Conservation (phyloP, 1,140 invertebrate genomes). For the Drosophila mojavensis region DNA sequence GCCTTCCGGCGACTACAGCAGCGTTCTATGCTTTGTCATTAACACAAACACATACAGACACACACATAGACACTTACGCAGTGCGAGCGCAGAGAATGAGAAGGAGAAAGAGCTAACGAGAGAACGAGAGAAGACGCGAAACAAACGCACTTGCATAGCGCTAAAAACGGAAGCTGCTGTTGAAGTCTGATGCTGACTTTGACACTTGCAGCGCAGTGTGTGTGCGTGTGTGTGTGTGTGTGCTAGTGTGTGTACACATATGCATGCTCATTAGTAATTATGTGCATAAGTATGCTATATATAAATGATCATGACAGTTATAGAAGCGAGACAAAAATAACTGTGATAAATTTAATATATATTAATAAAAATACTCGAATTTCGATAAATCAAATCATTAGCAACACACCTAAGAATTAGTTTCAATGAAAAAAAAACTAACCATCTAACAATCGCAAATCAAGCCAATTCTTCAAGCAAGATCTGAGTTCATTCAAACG, state of each 20-base stretch:
- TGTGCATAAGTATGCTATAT: conserved; percentile 1
- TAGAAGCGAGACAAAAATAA: neutral
- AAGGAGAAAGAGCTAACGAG: conserved; percentile 21
- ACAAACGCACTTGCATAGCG: conserved; percentile 33
- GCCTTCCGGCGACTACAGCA: conserved; percentile 56
- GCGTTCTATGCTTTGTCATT: conserved; percentile 83
- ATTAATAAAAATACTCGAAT: neutral
- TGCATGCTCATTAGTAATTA: conserved; percentile 38
- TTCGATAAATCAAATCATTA: too few species aligned
- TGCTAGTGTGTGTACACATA: neutral
- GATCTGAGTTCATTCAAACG: too few species aligned
- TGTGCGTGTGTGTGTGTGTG: conserved; percentile 28
- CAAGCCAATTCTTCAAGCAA: too few species aligned
- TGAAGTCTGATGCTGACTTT: conserved; percentile 59
- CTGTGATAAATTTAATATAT: neutral
- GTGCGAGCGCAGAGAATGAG: neutral
- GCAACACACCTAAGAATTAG: too few species aligned
- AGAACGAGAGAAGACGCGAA: conserved; percentile 8
- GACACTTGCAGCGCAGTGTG: conserved; percentile 60
- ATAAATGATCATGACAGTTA: neutral
- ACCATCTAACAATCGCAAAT: too few species aligned
- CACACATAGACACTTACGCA: conserved; percentile 32
- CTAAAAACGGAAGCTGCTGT: conserved; percentile 44
- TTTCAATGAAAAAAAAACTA: too few species aligned
- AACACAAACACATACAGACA: conserved; percentile 68